phyloP scores from a whole-genome alignment of 2,797 vertebrate species.

The Phaenicophaeus curvirostris region DNA sequence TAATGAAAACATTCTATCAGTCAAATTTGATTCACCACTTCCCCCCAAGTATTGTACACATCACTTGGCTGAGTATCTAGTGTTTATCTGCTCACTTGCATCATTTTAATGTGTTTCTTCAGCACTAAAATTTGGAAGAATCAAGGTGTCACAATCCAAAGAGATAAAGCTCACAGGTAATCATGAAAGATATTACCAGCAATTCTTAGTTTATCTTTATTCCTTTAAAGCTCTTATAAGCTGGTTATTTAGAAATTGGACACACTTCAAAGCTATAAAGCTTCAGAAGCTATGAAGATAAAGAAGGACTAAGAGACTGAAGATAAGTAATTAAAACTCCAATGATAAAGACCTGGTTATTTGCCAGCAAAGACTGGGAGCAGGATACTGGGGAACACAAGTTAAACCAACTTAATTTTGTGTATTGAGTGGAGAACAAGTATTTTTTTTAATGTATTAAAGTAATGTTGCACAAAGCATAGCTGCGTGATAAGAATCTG shows the following conservation, averaged over 20 bases:
- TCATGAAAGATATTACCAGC: background rate
- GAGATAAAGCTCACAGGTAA: background rate
- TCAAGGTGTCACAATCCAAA: background rate
- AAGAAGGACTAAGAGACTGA: background rate
- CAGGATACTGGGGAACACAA: background rate
- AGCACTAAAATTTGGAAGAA: background rate
- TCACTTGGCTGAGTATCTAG: background rate
- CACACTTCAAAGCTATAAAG: background rate
- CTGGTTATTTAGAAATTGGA: background rate
- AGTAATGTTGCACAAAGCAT: background rate
- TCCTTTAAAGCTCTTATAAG: background rate
- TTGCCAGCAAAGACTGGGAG: background rate
- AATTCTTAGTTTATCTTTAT: background rate
- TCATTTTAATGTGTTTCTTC: background rate
- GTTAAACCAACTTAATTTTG: background rate
- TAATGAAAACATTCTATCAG: background rate
- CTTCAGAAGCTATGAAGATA: background rate
- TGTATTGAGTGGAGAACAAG: background rate
- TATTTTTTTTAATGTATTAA: background rate
- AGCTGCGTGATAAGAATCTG: background rate
- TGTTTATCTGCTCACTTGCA: background rate
- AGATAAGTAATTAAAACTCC: background rate
- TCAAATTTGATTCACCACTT: background rate
- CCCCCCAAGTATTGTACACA: rapidly evolving
- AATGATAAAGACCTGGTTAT: background rate